Conservation (phyloP, 1,140 invertebrate species). For the Lerema accius region DNA sequence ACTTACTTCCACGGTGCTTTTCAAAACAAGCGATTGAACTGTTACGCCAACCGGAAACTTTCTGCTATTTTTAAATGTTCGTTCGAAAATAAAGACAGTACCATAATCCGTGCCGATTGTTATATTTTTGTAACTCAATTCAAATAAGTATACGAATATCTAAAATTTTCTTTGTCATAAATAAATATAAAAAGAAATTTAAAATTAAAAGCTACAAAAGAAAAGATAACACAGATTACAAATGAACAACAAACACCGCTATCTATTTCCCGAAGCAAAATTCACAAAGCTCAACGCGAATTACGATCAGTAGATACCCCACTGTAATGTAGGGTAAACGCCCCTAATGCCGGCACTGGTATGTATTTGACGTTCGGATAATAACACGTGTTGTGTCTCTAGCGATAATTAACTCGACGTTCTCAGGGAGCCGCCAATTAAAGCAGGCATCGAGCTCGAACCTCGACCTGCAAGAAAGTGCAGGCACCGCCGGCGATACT, state of each 20-base stretch:
- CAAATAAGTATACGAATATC: too few relatives aligned
- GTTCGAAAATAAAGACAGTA: too few relatives aligned
- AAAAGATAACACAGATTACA: not conserved
- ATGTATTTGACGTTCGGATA: conserved; percentile 56
- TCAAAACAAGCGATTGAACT: not conserved
- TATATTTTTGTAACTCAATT: too few relatives aligned
- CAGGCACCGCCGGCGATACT: too few relatives aligned
- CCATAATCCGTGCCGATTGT: too few relatives aligned
- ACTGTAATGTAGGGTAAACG: conserved; percentile 56
- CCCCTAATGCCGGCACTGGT: conserved; percentile 45
- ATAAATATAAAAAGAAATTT: too few relatives aligned
- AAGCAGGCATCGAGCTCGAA: conserved; percentile 43
- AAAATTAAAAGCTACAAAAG: conserved; percentile 4
- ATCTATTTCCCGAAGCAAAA: conserved; percentile 17
- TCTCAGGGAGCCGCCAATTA: conserved; percentile 58
- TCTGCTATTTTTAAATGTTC: too few relatives aligned
- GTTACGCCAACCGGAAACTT: too few relatives aligned
- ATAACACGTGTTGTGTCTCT: conserved; percentile 52
- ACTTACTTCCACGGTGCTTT: not conserved
- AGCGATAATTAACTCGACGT: conserved; percentile 54
- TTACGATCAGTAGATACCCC: conserved; percentile 31
- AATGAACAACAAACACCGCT: conserved; percentile 13
- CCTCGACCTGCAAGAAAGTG: conserved; percentile 29
- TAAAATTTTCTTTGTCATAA: too few relatives aligned
- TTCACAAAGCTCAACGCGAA: conserved; percentile 24